These are phyloP conservation scores for Psilopsiagon aurifrons DNA, from an alignment of 2,113 vertebrate species.

Conservation along the genomic window DNA sequence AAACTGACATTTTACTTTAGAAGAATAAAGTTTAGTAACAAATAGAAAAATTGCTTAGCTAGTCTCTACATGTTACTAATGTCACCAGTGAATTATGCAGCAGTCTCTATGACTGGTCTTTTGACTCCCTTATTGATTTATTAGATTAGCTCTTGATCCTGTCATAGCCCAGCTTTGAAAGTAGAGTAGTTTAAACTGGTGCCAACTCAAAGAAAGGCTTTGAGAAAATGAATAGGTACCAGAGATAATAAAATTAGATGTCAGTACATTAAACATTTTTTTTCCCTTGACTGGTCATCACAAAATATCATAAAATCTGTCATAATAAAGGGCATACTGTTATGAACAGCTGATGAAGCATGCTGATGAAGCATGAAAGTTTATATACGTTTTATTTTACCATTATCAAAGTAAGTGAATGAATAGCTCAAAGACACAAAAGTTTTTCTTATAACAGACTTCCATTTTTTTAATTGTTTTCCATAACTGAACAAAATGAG, in stretches of 20 bases:
- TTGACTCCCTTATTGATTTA: conserved; percentile 43
- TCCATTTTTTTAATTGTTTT: background rate
- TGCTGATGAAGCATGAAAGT: conserved; percentile 18
- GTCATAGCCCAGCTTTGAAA: conserved; percentile 46
- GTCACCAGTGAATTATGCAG: conserved; percentile 6
- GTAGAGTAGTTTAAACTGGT: conserved; percentile 52
- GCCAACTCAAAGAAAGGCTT: conserved; percentile 22
- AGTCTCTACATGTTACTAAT: background rate
- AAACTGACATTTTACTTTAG: background rate
- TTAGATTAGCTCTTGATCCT: conserved; percentile 45
- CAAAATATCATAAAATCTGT: conserved; percentile 67
- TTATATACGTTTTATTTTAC: conserved; percentile 35
- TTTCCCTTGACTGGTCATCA: conserved; percentile 48
- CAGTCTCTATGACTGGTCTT: conserved; percentile 9
- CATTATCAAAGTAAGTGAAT: conserved; percentile 10
- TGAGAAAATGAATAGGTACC: conserved; percentile 51
- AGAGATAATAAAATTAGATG: conserved; percentile 71
- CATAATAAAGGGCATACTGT: conserved; percentile 62
- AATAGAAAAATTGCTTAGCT: background rate
- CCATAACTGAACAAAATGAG: background rate
- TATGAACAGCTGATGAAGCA: conserved; percentile 11
- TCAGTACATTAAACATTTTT: conserved; percentile 64
- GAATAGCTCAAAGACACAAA: background rate
- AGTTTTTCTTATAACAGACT: background rate
- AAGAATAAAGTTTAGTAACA: background rate